Evolutionary conservation across 1,140 invertebrate species (phyloP).

Genomic region (Drosophila bocqueti): DNA sequence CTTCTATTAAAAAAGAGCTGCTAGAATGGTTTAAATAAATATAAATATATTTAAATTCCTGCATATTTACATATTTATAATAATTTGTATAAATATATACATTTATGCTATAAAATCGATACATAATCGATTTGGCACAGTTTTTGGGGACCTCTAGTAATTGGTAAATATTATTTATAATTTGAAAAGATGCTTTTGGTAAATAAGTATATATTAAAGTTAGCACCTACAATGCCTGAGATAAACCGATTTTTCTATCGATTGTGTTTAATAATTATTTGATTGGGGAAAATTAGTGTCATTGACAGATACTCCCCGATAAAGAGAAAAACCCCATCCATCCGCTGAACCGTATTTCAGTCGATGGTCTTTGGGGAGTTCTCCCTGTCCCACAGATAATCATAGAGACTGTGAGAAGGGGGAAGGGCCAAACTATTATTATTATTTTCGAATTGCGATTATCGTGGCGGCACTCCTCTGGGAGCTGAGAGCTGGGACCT

Average conservation of each 20-base stretch:
- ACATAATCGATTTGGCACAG: background rate
- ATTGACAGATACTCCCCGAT: background rate
- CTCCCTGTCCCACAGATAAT: conserved; percentile 68
- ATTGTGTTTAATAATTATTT: background rate
- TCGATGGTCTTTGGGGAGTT: conserved; percentile 8
- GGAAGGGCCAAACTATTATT: conserved; percentile 55
- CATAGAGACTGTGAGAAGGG: conserved; percentile 22
- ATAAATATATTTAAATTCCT: background rate
- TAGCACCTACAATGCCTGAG: background rate
- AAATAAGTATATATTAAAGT: background rate
- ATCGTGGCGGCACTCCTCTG: conserved; percentile 23
- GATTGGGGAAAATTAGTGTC: background rate
- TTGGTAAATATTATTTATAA: too few species aligned
- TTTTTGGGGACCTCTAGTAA: background rate
- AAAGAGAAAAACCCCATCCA: background rate
- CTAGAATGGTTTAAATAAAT: background rate
- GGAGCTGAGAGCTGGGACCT: background rate
- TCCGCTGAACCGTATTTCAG: background rate
- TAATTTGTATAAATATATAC: background rate
- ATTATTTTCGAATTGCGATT: conserved; percentile 81
- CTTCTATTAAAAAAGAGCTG: background rate
- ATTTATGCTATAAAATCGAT: background rate
- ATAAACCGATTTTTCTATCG: background rate
- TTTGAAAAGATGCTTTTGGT: background rate
- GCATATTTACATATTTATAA: too few species aligned